A percentile compares a stretch with the other conserved stretches of the same genome.
phyloP scores from a whole-genome alignment of 37 sponge, comb jelly and placozoan species.

The Corticium candelabrum region DNA sequence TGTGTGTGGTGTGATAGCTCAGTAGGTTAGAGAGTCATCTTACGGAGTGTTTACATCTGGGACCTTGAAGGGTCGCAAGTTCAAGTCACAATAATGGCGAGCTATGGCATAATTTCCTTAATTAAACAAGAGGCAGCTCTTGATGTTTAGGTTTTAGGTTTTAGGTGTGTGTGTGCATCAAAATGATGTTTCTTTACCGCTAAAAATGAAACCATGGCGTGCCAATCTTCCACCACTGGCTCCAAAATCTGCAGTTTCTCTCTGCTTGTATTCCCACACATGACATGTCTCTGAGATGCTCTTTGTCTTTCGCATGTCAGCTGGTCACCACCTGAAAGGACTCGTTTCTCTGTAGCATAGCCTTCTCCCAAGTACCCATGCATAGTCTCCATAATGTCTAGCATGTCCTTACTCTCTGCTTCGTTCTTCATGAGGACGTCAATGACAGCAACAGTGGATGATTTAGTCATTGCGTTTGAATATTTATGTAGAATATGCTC shows the following conservation, averaged over 20 bases:
- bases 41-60: no score
- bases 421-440: conserved; percentile 5
- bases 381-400: background rate
- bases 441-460: background rate
- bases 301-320: conserved; percentile 24
- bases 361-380: background rate
- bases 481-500: background rate
- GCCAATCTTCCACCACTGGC: conserved; percentile 23
- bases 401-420: background rate
- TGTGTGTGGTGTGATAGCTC: no score
- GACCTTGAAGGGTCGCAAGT: no score
- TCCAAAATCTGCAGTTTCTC: conserved; percentile 15
- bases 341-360: conserved; percentile 3
- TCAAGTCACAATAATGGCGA: background rate
- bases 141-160: no score
- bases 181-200: no score
- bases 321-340: conserved; percentile 26
- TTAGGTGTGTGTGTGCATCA: no score
- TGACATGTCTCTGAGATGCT: conserved; percentile 8
- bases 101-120: conserved; percentile 2
- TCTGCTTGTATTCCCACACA: conserved; percentile 10
- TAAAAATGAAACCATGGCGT: conserved; percentile 15
- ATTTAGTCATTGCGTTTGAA: background rate
- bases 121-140: no score
- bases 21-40: no score